Evolutionary conservation across 1,140 invertebrate species (phyloP), one percentile per base, ranked within the genome.

Genomic region (Diorhabda elongata): DNA sequence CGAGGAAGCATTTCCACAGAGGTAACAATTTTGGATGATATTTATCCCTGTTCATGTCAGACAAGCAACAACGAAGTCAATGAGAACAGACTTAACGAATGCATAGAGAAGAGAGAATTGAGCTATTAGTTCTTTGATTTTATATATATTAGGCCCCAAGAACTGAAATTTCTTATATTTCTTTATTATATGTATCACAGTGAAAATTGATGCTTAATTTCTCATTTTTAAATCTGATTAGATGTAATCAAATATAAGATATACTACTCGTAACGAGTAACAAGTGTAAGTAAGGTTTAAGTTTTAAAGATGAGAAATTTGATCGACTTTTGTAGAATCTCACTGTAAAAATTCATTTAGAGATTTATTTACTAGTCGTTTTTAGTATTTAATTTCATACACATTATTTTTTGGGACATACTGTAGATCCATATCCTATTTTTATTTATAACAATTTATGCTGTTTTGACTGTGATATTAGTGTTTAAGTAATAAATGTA

Each of bases 41-140:
- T 71, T 8, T 43, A 66, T 41, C 47, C 68, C 41, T 61, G 67
- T 42, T 71, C 66, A 61, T 62, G 61, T 42, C 69, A 71, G 56
- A 67, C 62, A 58, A 74, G 68, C 41, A 68, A 65, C 47, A 64
- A 65, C 41, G 76, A 76, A 71, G 69, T 71, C 44, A 70, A 71
- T 44, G 74, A 76, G 60, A 77, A 77, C 63, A 67, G 70, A 69
- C 68, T 74, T 5, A 77, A 77, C 63, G 76, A 77, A 69, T 71
- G 61, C 42, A 68, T 77, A 3, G 76, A 73, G 44, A 66, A 75
- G 69, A 66, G 69, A 56, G 26, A 61, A 42, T 69, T 63, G 66
- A 69, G 61, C 9, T 72, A 67, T 57, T 26, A 26, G 26, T 26
- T 26, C 26, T 26, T 26, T 26, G 26, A 26, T 26, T 26, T 26